Percentiles rank a stretch among this genome's conserved stretches.
Evolutionary conservation across 30 jellyfish, hydroid and myxozoan genomes (phyloP).

Genomic region (Chironex yamaguchii): DNA sequence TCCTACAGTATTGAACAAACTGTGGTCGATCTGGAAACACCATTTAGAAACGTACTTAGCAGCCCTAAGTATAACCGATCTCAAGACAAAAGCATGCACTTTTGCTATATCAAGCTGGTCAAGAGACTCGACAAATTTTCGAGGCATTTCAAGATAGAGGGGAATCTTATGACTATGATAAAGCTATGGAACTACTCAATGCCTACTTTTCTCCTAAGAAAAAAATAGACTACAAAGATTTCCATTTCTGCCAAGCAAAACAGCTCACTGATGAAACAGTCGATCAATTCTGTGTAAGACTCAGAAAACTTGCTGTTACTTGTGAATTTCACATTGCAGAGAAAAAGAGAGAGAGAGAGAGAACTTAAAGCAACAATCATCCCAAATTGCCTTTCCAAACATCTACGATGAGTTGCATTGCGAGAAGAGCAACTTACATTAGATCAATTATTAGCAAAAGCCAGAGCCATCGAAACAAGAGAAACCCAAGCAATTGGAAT

Average conservation of each 20-base stretch:
- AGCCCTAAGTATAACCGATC: too few species aligned
- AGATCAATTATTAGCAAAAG: background rate
- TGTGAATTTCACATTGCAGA: conserved; percentile 14
- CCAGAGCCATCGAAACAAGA: conserved; percentile 6
- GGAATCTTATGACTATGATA: background rate
- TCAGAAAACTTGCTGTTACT: conserved; percentile 2
- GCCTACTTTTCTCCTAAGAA: conserved; percentile 19
- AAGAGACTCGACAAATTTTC: conserved; percentile 12
- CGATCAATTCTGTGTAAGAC: conserved; percentile 14
- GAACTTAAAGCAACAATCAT: conserved; percentile 26
- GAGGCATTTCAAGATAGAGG: conserved; percentile 1
- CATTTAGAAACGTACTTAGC: too few species aligned
- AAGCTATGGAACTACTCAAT: background rate
- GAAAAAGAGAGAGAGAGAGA: too few species aligned
- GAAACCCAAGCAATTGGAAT: background rate
- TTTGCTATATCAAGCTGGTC: conserved; percentile 19
- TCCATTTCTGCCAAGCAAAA: conserved; percentile 22
- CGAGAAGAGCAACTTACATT: background rate
- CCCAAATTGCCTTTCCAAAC: background rate
- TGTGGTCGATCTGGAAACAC: too few species aligned
- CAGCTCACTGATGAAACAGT: conserved; percentile 32
- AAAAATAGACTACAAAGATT: conserved; percentile 5
- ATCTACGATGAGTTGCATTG: background rate
- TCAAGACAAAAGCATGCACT: conserved; percentile 25
- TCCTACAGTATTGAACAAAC: too few species aligned